A percentile compares a stretch with the other conserved stretches of the same genome.
Conservation (phyloP, 2,888 invertebrate species). For the Cheiracanthium punctorium region DNA sequence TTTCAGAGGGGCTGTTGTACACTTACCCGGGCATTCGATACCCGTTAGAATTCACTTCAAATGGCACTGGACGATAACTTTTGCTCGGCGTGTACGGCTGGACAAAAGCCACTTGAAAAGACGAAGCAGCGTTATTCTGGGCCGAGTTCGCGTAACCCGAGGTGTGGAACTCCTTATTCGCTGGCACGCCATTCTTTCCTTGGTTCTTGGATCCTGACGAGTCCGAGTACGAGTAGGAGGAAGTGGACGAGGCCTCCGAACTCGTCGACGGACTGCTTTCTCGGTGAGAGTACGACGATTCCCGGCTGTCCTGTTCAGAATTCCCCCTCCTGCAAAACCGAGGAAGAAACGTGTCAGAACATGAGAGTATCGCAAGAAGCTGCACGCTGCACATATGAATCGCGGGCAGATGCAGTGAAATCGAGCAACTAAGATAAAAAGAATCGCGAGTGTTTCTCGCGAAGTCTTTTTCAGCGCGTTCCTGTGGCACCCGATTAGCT, state of each 20-base stretch:
- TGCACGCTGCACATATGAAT: too few relatives aligned
- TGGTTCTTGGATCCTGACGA: constrained; percentile 33
- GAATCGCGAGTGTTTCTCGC: too few relatives aligned
- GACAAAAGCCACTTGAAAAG: constrained; percentile 49
- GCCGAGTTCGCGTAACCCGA: constrained; percentile 21
- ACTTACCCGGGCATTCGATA: constrained; percentile 42
- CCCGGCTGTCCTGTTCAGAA: constrained; percentile 9
- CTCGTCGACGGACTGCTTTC: constrained; percentile 48
- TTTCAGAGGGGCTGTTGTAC: too few relatives aligned
- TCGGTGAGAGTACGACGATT: constrained; percentile 47
- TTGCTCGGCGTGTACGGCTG: constrained; percentile 53
- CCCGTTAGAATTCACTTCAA: constrained; percentile 27
- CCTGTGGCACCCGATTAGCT: too few relatives aligned
- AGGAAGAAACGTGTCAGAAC: too few relatives aligned
- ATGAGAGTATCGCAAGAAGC: too few relatives aligned
- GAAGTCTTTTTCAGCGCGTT: too few relatives aligned
- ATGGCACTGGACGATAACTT: constrained; percentile 59
- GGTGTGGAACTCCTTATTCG: constrained; percentile 56
- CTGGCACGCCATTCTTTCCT: constrained; percentile 33
- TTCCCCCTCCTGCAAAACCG: constrained; percentile 16
- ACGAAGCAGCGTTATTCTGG: neutral
- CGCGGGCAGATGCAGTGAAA: too few relatives aligned
- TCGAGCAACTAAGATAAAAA: too few relatives aligned
- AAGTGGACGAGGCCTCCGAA: constrained; percentile 46
- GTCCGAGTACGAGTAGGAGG: constrained; percentile 51